These are phyloP conservation scores for Lepidochrysops patricia DNA, from an alignment of 2,888 invertebrate genomes.

Conservation along the genomic window DNA sequence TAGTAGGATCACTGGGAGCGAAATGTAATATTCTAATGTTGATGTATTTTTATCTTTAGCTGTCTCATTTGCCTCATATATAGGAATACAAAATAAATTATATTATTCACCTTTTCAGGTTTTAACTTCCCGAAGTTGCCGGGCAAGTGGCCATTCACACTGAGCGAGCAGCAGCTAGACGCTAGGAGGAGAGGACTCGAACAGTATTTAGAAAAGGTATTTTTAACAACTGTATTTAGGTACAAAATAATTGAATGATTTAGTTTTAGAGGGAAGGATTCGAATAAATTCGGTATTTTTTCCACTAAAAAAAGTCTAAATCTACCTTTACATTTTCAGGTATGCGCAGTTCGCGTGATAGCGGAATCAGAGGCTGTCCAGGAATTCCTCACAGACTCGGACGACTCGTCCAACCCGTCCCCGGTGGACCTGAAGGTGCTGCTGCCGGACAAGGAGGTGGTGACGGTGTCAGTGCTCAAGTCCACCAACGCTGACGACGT, in stretches of 20 bases:
- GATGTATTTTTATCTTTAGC: too few species aligned
- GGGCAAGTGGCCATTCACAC: slow-evolving; percentile 97
- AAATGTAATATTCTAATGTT: too few species aligned
- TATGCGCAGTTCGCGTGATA: slow-evolving; percentile 97
- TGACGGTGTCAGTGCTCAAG: slow-evolving; percentile 90
- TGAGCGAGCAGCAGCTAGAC: slow-evolving; percentile 98
- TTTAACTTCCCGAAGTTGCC: slow-evolving; percentile 98
- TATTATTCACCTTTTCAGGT: slow-evolving; percentile 54
- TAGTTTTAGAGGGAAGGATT: too few species aligned
- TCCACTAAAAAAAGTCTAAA: too few species aligned
- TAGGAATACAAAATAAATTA: not conserved
- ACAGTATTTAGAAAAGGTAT: slow-evolving; percentile 94
- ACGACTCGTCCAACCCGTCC: slow-evolving; percentile 85
- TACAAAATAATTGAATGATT: too few species aligned
- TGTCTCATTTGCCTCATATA: too few species aligned
- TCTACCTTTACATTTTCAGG: slow-evolving; percentile 50
- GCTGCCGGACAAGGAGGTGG: slow-evolving; percentile 92
- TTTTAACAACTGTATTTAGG: too few species aligned
- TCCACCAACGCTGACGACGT: slow-evolving; percentile 93
- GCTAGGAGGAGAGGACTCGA: slow-evolving; percentile 94
- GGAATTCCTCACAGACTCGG: slow-evolving; percentile 95
- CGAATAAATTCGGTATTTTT: too few species aligned
- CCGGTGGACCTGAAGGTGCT: slow-evolving; percentile 85
- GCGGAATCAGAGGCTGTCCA: slow-evolving; percentile 98
- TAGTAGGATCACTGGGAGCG: too few species aligned